Evolutionary conservation across 2,113 vertebrate species (phyloP), one percentile per base, ranked within the genome.

Genomic region (Tympanuchus pallidicinctus): DNA sequence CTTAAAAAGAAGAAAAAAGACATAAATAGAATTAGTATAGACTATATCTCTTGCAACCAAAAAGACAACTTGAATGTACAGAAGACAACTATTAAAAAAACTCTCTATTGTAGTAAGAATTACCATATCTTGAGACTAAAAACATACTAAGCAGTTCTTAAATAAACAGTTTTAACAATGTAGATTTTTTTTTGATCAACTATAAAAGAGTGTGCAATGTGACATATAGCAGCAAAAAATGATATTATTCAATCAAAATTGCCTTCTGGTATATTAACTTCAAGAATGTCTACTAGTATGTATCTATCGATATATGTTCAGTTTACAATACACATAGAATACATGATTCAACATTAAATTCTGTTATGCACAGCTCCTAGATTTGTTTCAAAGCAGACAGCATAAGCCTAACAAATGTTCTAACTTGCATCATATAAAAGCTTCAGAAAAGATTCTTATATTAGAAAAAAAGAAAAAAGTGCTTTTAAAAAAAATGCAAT

Each of bases 1-100:
- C 99, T 99, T 96, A 92, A 92, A 96, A 90, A 50, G 42, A 74
- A 76, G 15, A 87, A 20, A 96, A 74, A 34, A 95, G 16, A 52
- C 3, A 89, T 69, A 78, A 80, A 48, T 2, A 66, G 1, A 36
- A 48, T 40, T 74, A 50, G 80, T 1, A 1, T 25, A 63, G 34
- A 25, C 21, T 42, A 42, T 1, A 8, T 0, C 17, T 76, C 79
- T 70, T 66, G 71, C 4, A 64, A 22, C 34, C 2, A 1, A 91
- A 82, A 65, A 57, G 7, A 34, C 52, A 71, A 5, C 66, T 6
- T 56, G 17, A 32, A 82, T 56, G 54, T 63, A 77, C 27, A 78
- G 56, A 92, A 47, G 12, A 61, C 15, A 86, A 78, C 38, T 80
- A 32, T 10, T n/a, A 93, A 88, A 42, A 60, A 12, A 6, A 0